Percentiles rank a stretch among this genome's conserved stretches.
These are phyloP conservation scores for Prochilodus magdalenae DNA, from an alignment of 2,113 vertebrate species.

Conservation along the genomic window DNA sequence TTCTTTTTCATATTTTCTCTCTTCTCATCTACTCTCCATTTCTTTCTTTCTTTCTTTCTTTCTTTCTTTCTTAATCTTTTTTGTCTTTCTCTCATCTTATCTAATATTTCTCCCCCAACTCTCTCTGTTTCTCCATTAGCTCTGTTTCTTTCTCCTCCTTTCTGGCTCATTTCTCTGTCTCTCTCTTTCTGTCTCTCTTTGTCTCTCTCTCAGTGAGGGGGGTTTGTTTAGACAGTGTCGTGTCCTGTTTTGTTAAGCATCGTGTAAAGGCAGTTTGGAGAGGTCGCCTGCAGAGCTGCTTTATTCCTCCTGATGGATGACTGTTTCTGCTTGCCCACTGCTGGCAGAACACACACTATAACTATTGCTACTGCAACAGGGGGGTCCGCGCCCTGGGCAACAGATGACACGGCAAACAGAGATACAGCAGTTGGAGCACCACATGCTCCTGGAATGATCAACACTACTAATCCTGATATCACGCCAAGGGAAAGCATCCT, in stretches of 20 bases:
- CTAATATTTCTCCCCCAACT: not conserved
- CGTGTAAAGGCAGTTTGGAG: conserved; percentile 22
- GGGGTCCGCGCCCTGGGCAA: not conserved
- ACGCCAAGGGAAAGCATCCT: too few species aligned
- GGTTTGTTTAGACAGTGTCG: conserved; percentile 40
- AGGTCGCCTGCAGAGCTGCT: conserved; percentile 16
- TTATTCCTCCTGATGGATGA: conserved; percentile 38
- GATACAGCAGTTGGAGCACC: not conserved
- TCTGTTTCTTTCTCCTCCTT: too few species aligned
- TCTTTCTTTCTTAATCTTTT: not conserved
- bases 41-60: not conserved
- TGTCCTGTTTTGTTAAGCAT: conserved; percentile 36
- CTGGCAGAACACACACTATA: not conserved
- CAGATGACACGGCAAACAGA: conserved; percentile 25
- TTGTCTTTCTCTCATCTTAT: too few species aligned
- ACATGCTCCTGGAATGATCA: too few species aligned
- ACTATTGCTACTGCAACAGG: not conserved
- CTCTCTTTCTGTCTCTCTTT: not conserved
- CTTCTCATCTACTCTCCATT: not conserved
- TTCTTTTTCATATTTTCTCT: too few species aligned
- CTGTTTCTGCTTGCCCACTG: conserved; percentile 14
- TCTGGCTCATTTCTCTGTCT: too few species aligned
- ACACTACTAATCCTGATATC: too few species aligned
- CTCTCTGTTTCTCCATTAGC: too few species aligned
- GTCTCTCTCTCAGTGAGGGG: not conserved